Evolutionary conservation across 2,113 vertebrate species (phyloP), one percentile per base, ranked within the genome.

Genomic region (Periophthalmus modestus): DNA sequence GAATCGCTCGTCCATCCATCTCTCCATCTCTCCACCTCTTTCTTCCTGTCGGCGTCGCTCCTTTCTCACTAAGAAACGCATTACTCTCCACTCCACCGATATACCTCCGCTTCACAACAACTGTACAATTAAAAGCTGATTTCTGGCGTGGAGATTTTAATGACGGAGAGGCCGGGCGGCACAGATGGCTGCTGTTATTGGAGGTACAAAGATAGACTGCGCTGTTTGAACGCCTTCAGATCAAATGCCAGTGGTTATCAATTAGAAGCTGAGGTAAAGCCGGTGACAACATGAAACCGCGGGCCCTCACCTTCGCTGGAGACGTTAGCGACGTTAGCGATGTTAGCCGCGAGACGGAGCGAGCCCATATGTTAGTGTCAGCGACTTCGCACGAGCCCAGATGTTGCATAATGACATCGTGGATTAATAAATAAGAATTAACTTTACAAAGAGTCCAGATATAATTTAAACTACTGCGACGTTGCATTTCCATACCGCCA

Each of bases 111-210:
- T 15, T 19, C 59, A 24, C 80, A 79, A 85, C 73, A n/a, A 28
- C 57, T 23, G 72, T 78, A 93, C 91, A 92, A 93, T 92, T 93
- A 91, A 92, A 93, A 89, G 84, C 85, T 78, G 88, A 89, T 89
- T 88, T 83, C 79, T 88, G 84, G 82, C 77, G 86, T 82, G 88
- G 89, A 84, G 85, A 89, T 28, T 92, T 91, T 93, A 93, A 92
- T 91, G 91, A 93, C 92, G 84, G 75, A 75, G 79, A 81, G 83
- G 89, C 28, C 79, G 78, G n/a, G 91, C 81, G 85, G 87, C 87
- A n/a, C 91, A 93, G 91, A 93, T 93, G 91, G 91, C 87, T 86
- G 73, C 83, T 93, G 89, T 91, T 92, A 91, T 89, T 92, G 88
- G 80, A 85, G 80, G 85, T 87, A 88, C 88, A 92, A 92, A 93